Base-by-base conservation (phyloP, 1,140 invertebrate species). In the Protaetia brevitarsis region DNA sequence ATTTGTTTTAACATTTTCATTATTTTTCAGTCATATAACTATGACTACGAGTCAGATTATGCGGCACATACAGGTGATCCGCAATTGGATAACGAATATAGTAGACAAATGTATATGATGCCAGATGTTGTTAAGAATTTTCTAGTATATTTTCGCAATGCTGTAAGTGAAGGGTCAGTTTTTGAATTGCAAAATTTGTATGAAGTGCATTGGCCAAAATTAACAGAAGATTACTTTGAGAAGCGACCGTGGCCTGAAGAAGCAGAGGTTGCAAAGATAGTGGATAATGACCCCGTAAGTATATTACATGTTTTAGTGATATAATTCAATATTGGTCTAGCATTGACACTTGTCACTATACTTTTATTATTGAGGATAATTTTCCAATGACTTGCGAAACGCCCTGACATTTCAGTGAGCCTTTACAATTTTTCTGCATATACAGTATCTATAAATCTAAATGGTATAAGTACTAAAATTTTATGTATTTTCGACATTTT, bases 141-240 rank as follows among this genome's bases (percentile, higher is more conserved):
- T 72, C 80, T 98, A 7, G 79, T 88, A 2, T 92, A 94, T 74
- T 93, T 98, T 71, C 87, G 91, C 26, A 92, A 92, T 74, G 89
- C 89, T 72, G 92, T 98, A 60, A 91, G 88, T 71, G 92, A 97
- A 65, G 91, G 94, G 36, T 88, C 93, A 76, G 87, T 97, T 0
- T 95, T 90, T 81, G 95, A 98, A 73, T 93, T 98, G 66, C 90
- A 92, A 73, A 91, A 90, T 74, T 80, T 93, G 28, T 93, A 93
- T 76, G 91, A 93, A 77, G 89, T 87, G 69, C 87, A 88, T 11
- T 95, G 92, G 78, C 94, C 94, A 23, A 95, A 95, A 77, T 82
- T 97, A 26, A 96, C 94, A 23, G 95, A 97, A 76, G 89, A 95
- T 71, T 92, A 92, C 78, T 97, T 94, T 79, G 94, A 96, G 69